These are phyloP conservation scores for Nesogale talazaci DNA, from an alignment of 2,113 vertebrate genomes.

Conservation along the genomic window DNA sequence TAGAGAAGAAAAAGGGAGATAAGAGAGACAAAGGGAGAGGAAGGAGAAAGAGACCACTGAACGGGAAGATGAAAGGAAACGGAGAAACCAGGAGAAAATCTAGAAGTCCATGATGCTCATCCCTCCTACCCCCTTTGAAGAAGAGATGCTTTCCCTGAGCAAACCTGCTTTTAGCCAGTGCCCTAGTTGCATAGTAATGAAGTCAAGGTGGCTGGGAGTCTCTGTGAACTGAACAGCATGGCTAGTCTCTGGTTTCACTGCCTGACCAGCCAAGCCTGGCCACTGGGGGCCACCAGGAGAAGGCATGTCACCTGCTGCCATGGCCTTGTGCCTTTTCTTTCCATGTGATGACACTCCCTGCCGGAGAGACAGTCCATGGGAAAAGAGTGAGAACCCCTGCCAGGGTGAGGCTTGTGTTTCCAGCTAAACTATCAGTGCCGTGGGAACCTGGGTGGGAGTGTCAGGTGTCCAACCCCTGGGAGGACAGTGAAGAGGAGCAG, in stretches of 20 bases:
- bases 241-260: constrained; percentile 47
- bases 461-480: constrained; percentile 29
- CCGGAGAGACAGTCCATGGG: neutral
- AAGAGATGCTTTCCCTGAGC: neutral
- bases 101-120: neutral
- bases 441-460: constrained; percentile 15
- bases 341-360: neutral
- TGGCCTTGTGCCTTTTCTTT: neutral
- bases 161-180: neutral
- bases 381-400: constrained; percentile 3
- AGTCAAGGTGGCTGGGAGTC: neutral
- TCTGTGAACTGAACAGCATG: neutral
- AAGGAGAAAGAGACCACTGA: neutral
- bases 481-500: neutral
- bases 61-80: neutral
- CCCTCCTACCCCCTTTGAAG: neutral
- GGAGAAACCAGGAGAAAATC: neutral
- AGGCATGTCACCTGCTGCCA: neutral
- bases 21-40: neutral
- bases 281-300: neutral
- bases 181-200: neutral
- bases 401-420: constrained; percentile 42
- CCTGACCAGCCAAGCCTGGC: neutral
- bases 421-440: neutral
- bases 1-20: neutral